Conservation (phyloP, 2,888 invertebrate species). For the Choreutis nemorana region DNA sequence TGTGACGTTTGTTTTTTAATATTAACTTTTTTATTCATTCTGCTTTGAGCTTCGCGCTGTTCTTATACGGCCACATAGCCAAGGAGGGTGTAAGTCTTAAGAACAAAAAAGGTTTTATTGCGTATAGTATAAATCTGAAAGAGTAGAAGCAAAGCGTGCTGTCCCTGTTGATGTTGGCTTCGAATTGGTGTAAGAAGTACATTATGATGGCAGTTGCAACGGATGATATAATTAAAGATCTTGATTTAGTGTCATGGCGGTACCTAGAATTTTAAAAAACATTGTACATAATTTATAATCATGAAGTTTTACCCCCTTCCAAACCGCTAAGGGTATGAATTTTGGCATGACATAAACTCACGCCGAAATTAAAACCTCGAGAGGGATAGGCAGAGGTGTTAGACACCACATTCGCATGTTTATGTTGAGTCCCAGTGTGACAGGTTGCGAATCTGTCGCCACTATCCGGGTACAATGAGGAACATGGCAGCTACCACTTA, state of each 20-base stretch:
- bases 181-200: slow-evolving; percentile 15
- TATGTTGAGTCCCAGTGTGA: no score
- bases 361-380: no score
- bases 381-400: no score
- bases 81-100: slow-evolving; percentile 24
- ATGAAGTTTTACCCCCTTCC: no score
- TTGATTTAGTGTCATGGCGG: slow-evolving; percentile 37
- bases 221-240: slow-evolving; percentile 30
- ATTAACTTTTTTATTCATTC: slow-evolving; percentile 11
- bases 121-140: slow-evolving; percentile 21
- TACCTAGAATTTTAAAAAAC: slow-evolving; percentile 29
- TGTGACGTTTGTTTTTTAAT: neutral
- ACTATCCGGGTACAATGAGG: neutral
- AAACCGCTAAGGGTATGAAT: no score
- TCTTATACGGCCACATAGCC: slow-evolving; percentile 36
- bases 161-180: slow-evolving; percentile 21
- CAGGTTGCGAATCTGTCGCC: neutral
- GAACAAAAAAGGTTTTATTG: slow-evolving; percentile 24
- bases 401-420: no score
- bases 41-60: slow-evolving; percentile 11
- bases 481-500: neutral
- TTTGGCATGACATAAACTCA: no score
- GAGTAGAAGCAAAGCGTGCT: slow-evolving; percentile 20
- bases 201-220: slow-evolving; percentile 18
- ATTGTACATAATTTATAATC: neutral